These are phyloP conservation scores for Cremastobaeus sp. DNA, from an alignment of 2,888 invertebrate species.

Conservation along the genomic window DNA sequence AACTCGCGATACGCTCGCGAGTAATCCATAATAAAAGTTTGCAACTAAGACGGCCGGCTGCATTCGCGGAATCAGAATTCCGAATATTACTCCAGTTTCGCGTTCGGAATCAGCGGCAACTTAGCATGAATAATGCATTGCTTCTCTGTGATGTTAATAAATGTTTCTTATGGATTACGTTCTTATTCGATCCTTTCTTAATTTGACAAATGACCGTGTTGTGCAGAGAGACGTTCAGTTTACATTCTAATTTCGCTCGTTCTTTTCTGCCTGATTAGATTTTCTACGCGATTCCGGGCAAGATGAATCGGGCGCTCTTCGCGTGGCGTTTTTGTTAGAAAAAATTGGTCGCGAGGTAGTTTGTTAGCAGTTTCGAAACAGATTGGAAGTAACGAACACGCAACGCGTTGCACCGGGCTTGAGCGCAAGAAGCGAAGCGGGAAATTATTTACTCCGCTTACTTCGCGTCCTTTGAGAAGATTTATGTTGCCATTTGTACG, in stretches of 20 bases:
- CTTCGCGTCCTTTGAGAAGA: constrained; percentile 18
- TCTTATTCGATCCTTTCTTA: constrained; percentile 29
- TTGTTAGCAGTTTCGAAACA: constrained; percentile 19
- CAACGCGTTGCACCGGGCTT: constrained; percentile 31
- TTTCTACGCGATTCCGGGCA: no score
- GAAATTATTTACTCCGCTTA: constrained; percentile 10
- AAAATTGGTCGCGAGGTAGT: no score
- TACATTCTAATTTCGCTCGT: not conserved
- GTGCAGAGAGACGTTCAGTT: constrained; percentile 8
- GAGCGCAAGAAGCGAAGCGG: constrained; percentile 3
- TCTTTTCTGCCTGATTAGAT: no score
- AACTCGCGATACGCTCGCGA: not conserved
- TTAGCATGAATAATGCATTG: constrained; percentile 35
- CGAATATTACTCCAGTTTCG: constrained; percentile 29
- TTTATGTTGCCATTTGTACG: constrained; percentile 30
- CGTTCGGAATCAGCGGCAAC: constrained; percentile 18
- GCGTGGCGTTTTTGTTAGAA: no score
- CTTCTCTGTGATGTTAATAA: constrained; percentile 27
- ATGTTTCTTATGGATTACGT: constrained; percentile 30
- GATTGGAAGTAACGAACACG: constrained; percentile 7
- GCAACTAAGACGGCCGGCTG: no score
- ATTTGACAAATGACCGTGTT: constrained; percentile 20
- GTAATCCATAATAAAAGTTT: constrained; percentile 4
- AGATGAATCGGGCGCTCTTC: no score
- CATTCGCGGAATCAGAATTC: no score